Percentiles rank a stretch among this genome's conserved stretches.
phyloP scores from a whole-genome alignment of 2,888 invertebrate species.

The Osmoderma eremita region DNA sequence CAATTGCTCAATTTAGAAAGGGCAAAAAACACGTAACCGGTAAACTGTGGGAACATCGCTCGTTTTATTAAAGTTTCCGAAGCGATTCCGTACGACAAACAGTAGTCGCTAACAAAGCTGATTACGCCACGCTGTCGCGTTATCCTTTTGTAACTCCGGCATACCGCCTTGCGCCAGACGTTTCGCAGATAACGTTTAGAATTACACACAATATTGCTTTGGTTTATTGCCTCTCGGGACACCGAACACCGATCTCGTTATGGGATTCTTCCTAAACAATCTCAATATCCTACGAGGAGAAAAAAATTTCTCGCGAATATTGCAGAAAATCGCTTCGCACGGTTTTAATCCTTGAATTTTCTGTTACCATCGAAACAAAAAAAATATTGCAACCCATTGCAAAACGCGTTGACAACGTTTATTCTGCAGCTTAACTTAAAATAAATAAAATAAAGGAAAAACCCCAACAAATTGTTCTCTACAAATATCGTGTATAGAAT shows the following conservation, averaged over 20 bases:
- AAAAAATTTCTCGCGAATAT: too few species aligned
- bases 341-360: too few species aligned
- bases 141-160: constrained; percentile 19
- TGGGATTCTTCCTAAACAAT: constrained; percentile 12
- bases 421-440: too few species aligned
- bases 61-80: constrained; percentile 30
- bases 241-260: constrained; percentile 41
- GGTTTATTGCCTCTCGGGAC: constrained; percentile 45
- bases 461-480: too few species aligned
- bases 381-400: too few species aligned
- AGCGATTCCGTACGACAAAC: constrained; percentile 18
- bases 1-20: constrained; percentile 23
- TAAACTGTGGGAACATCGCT: neutral
- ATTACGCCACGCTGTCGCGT: constrained; percentile 18
- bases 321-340: too few species aligned
- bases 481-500: too few species aligned
- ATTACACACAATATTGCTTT: constrained; percentile 44
- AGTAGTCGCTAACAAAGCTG: constrained; percentile 27
- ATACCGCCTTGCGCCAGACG: constrained; percentile 6
- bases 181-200: constrained; percentile 33
- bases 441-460: too few species aligned
- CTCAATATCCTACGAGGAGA: neutral
- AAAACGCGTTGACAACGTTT: too few species aligned
- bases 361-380: too few species aligned
- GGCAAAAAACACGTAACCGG: constrained; percentile 5